Evolutionary conservation across 2,888 invertebrate species (phyloP), one percentile per base, ranked within the genome.

Genomic region (Trimorus sp.): DNA sequence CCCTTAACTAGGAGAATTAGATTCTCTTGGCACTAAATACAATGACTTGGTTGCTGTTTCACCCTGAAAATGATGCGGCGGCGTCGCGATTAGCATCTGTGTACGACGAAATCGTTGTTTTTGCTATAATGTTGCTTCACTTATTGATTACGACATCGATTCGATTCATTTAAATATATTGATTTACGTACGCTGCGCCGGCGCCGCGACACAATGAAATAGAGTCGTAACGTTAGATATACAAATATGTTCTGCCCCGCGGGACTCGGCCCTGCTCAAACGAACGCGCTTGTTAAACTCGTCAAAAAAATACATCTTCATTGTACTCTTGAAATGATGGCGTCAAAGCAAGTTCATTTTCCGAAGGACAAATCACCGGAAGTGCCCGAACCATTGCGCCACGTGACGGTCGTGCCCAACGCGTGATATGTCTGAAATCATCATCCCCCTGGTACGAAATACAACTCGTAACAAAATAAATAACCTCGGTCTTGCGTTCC

Each of bases 21-120:
- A 79, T 83, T 83, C 83, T 79, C 79, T 83, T 83, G 79, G 79
- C 83, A 83, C 83, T 76, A 83, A 82, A 75, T 83, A 83, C 65
- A 83, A 79, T 77, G 71, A 75, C 38, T 56, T 79, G 66, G 26
- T 60, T 79, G 78, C 63, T 79, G 62, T 68, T 70, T 70, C 65
- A 74, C 48, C 45, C 37, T 69, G 26, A 74, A 76, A 80, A 71
- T 69, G 68, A 68, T 66, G 26, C 26, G 26, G 36, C 70, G 66
- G 73, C 59, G 16, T 82, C 69, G 58, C 69, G 69, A 74, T 74
- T 54, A 69, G 37, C 69, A 80, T 80, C 60, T 76, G 80, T 70
- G 76, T 76, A 73, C 71, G 69, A 75, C 79, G 66, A 82, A 70
- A 78, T 82, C 82, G 82, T 82, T 82, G 82, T 82, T 82, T 82